A percentile compares a stretch with the other conserved stretches of the same genome.
These are phyloP conservation scores for Pseudococcus jackbeardsleyi DNA, from an alignment of 2,888 invertebrate species.

Conservation along the genomic window DNA sequence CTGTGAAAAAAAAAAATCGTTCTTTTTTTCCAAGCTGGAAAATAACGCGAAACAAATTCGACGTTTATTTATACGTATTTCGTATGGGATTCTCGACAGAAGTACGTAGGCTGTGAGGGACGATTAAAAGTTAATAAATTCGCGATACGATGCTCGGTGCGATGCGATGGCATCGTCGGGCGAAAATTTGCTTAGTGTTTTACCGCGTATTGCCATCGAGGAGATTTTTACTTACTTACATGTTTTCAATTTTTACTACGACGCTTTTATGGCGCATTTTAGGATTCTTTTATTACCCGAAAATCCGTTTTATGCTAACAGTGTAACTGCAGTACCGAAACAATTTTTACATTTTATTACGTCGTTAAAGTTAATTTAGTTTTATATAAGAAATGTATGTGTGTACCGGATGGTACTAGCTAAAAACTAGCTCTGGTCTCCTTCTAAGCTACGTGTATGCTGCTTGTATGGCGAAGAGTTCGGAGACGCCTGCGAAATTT, in stretches of 20 bases:
- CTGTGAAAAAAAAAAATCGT: conserved; percentile 1
- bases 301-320: conserved; percentile 56
- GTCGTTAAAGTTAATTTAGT: conserved; percentile 56
- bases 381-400: conserved; percentile 56
- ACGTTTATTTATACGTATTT: neutral
- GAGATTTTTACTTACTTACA: conserved; percentile 48
- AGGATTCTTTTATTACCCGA: conserved; percentile 56
- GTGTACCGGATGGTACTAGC: conserved; percentile 53
- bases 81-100: neutral
- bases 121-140: conserved; percentile 51
- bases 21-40: neutral
- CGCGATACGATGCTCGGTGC: neutral
- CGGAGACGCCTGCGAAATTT: neutral
- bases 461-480: neutral
- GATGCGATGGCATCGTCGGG: neutral
- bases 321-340: conserved; percentile 31
- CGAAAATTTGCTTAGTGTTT: conserved; percentile 40
- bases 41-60: neutral
- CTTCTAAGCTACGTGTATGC: neutral
- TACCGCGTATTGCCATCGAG: neutral
- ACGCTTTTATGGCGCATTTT: conserved; percentile 38
- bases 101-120: neutral
- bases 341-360: conserved; percentile 56
- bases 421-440: neutral
- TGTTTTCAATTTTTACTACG: conserved; percentile 55